A percentile compares a stretch with the other conserved stretches of the same genome.
Conservation (phyloP, 2,888 invertebrate genomes). For the Entomobrya proxima region DNA sequence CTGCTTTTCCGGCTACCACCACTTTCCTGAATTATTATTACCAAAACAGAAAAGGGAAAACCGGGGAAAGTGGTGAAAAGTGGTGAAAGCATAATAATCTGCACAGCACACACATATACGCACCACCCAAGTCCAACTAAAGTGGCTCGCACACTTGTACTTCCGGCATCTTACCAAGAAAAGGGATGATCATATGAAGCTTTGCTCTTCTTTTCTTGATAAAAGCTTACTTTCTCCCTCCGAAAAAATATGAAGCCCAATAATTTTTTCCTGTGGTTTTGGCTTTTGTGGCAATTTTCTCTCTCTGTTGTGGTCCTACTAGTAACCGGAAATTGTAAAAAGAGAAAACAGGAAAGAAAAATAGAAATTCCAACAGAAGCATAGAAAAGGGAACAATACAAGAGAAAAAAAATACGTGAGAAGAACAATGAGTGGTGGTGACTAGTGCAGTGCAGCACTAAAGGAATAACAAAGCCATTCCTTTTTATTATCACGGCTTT, state of each 20-base stretch:
- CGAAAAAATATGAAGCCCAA: too few relatives aligned
- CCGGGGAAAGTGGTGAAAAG: too few relatives aligned
- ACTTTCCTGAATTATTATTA: too few relatives aligned
- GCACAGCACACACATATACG: too few relatives aligned
- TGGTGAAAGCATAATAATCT: too few relatives aligned
- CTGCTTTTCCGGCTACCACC: too few relatives aligned
- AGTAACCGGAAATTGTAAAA: slow-evolving; percentile 13
- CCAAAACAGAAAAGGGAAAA: too few relatives aligned
- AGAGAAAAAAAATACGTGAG: too few relatives aligned
- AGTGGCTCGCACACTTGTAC: background rate
- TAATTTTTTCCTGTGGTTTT: background rate
- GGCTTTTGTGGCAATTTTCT: background rate
- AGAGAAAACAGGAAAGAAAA: background rate
- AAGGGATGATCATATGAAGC: too few relatives aligned
- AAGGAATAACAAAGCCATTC: background rate
- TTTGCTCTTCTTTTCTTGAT: too few relatives aligned
- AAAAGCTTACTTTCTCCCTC: background rate
- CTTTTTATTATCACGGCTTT: background rate
- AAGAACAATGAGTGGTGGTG: background rate
- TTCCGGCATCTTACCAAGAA: background rate
- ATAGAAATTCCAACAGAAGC: background rate
- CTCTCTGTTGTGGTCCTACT: background rate
- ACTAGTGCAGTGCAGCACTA: background rate
- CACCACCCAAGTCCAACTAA: too few relatives aligned
- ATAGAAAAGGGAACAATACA: background rate